These are phyloP conservation scores for Tachysurus vachellii DNA, from an alignment of 2,113 vertebrate species.

Conservation along the genomic window DNA sequence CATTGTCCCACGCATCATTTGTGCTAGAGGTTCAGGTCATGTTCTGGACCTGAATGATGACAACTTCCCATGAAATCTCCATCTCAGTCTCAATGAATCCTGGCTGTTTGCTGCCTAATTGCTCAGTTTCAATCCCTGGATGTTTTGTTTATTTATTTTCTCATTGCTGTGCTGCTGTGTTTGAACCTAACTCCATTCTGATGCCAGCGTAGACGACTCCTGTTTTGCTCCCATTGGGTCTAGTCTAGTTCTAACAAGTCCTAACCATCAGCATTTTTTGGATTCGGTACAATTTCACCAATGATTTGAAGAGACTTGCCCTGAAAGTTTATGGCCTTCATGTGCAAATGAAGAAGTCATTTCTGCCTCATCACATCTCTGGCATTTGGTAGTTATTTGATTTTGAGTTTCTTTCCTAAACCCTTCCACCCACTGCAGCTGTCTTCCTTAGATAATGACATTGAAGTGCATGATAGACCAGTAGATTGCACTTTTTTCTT, in stretches of 20 bases:
- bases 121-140: neutral
- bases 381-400: neutral
- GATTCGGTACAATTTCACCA: neutral
- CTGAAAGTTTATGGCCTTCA: neutral
- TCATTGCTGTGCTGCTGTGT: neutral
- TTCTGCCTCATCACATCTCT: neutral
- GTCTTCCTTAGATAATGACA: neutral
- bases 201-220: neutral
- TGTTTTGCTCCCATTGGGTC: conserved; percentile 12
- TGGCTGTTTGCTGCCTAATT: neutral
- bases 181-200: neutral
- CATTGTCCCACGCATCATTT: conserved; percentile 20
- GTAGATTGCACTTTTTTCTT: neutral
- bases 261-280: neutral
- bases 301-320: neutral
- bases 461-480: neutral
- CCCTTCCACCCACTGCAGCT: neutral
- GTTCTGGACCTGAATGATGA: neutral
- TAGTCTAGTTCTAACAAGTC: conserved; percentile 20
- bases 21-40: neutral
- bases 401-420: neutral
- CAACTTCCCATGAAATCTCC: neutral
- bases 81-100: neutral
- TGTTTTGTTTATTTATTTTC: neutral
- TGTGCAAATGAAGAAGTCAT: neutral